Base-by-base conservation (phyloP, 1,140 invertebrate genomes). In the Drosophila ananassae region DNA sequence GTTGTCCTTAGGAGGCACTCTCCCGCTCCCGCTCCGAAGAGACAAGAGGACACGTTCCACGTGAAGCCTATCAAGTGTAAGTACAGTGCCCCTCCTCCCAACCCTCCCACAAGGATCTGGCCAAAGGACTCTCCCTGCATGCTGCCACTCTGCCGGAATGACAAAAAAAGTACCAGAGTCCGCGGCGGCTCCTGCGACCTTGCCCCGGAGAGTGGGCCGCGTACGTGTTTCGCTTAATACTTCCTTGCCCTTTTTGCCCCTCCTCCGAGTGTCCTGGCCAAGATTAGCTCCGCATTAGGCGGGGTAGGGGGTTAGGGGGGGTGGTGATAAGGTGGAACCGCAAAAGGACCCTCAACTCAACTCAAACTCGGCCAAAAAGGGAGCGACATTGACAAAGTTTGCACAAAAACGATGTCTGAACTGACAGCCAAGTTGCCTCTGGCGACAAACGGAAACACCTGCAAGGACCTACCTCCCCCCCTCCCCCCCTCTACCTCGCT, bases 31-130 rank as follows among this genome's bases (percentile, higher is more conserved):
- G 63, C 77, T 21, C 13, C 41, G 56, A 13, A 13, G 22, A 34
- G 28, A 24, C 30, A 61, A 22, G 46, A 24, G 51, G 34, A 67
- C 58, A 77, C 77, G 77, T 79, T 75, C 60, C 78, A 76, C 78
- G 78, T 80, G 78, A 81, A 81, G 78, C 78, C 78, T 81, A 81
- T 81, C 73, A 81, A 81, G 78, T 81, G 78, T 77, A 77, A 72
- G 77, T 63, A 79, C 71, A 73, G 17, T 17, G 0, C 17, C 17
- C 17, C 17, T 17, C n/a, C n/a, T n/a, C n/a, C n/a, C n/a, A n/a
- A n/a, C n/a, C n/a, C n/a, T n/a, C n/a, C n/a, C n/a, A n/a, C n/a
- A n/a, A n/a, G n/a, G n/a, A n/a, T n/a, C n/a, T n/a, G n/a, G n/a
- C n/a, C 0, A 17, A 17, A 17, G 17, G 17, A 17, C 17, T 17